Evolutionary conservation across 2,888 invertebrate species (phyloP).

Genomic region (Temnothorax unifasciatus): DNA sequence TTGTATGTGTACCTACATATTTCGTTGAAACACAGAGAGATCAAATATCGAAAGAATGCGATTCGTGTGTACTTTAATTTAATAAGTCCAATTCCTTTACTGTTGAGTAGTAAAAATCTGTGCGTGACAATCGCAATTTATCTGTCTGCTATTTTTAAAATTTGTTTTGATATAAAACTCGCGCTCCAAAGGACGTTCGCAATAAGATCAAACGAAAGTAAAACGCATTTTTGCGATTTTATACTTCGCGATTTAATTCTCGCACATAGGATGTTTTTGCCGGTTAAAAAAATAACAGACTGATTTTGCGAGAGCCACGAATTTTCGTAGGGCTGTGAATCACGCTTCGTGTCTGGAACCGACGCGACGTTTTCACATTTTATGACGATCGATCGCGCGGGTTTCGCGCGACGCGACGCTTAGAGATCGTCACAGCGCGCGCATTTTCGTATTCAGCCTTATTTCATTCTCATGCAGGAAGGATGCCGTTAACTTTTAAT

Average conservation of each 20-base stretch:
- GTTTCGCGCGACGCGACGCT: conserved; percentile 41
- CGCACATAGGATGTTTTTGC: conserved; percentile 2
- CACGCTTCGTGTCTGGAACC: conserved; percentile 66
- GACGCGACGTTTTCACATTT: conserved; percentile 72
- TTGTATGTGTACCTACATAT: not conserved
- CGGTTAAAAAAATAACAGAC: conserved; percentile 37
- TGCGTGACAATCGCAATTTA: not conserved
- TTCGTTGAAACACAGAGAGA: not conserved
- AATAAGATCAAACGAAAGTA: conserved; percentile 34
- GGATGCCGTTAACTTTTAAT: conserved; percentile 60
- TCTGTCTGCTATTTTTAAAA: not conserved
- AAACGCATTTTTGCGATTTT: conserved; percentile 5
- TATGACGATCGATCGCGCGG: conserved; percentile 69
- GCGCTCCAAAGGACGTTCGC: not conserved
- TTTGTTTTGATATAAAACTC: not conserved
- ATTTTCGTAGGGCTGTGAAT: conserved; percentile 68
- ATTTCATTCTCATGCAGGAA: conserved; percentile 63
- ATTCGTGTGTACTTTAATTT: not conserved
- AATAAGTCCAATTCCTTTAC: not conserved
- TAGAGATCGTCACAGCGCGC: conserved; percentile 29
- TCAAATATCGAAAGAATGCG: not conserved
- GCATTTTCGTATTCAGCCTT: conserved; percentile 54
- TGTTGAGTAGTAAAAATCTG: not conserved
- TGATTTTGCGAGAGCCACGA: conserved; percentile 60
- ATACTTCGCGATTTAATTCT: conserved; percentile 18